phyloP scores from a whole-genome alignment of 2,797 vertebrate genomes.

The Aselliscus stoliczkanus region DNA sequence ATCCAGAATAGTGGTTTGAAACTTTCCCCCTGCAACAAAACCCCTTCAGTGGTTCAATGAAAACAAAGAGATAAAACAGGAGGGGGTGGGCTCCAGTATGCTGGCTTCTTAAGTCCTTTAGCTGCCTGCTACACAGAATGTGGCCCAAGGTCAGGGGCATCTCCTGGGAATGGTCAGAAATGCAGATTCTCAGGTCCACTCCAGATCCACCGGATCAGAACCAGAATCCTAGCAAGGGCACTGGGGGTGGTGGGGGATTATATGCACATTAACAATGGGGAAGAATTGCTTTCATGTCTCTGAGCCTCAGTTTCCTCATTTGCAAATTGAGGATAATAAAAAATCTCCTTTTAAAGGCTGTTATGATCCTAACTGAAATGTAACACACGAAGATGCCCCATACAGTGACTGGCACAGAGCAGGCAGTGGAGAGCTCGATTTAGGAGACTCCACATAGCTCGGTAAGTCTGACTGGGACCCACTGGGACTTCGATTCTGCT shows the following conservation, averaged over 20 bases:
- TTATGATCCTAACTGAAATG: background rate
- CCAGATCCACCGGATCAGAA: background rate
- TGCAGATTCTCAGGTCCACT: background rate
- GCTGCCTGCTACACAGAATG: background rate
- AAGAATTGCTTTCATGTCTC: background rate
- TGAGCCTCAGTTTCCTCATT: background rate
- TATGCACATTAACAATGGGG: background rate
- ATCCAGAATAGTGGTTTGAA: background rate
- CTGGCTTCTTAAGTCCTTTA: background rate
- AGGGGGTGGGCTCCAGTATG: background rate
- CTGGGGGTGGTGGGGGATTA: background rate
- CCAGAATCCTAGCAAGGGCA: background rate
- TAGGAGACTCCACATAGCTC: background rate
- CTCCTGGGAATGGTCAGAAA: background rate
- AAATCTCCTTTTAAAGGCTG: background rate
- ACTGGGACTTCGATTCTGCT: background rate
- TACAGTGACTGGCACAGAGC: too few relatives aligned
- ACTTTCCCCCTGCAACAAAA: background rate
- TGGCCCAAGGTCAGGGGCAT: too few relatives aligned
- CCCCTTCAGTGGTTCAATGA: background rate
- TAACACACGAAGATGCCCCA: background rate
- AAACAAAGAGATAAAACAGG: background rate
- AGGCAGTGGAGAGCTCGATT: background rate
- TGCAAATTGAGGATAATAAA: background rate
- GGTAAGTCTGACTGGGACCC: background rate